These are phyloP conservation scores for Andrena flavipes DNA, from an alignment of 2,888 invertebrate genomes.

Conservation along the genomic window DNA sequence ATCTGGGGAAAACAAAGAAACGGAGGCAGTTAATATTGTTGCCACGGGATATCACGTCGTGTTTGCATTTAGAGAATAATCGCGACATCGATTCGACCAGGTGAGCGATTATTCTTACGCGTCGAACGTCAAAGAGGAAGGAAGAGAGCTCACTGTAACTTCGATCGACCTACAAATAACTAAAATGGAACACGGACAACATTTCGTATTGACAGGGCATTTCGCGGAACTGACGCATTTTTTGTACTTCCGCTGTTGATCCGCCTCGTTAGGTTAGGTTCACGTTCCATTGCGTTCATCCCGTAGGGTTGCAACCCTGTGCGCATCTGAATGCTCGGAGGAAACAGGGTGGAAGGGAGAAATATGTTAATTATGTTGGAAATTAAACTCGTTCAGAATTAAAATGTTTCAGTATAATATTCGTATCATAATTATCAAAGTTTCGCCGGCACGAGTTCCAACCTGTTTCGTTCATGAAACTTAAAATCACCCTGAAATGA, in stretches of 20 bases:
- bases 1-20: not conserved
- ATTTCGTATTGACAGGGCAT: slow-evolving; percentile 19
- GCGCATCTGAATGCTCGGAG: not conserved
- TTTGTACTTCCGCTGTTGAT: slow-evolving; percentile 10
- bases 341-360: not conserved
- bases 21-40: not conserved
- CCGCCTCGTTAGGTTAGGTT: not conserved
- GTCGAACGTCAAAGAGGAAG: slow-evolving; percentile 20
- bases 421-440: not conserved
- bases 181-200: slow-evolving; percentile 21
- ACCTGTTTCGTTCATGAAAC: no score
- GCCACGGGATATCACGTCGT: not conserved
- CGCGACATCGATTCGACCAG: slow-evolving; percentile 3
- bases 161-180: slow-evolving; percentile 55
- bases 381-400: not conserved
- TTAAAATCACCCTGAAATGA: no score
- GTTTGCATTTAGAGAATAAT: slow-evolving; percentile 5
- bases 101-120: slow-evolving; percentile 30
- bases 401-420: not conserved
- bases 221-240: slow-evolving; percentile 24
- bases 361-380: not conserved
- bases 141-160: slow-evolving; percentile 1
- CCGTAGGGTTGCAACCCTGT: not conserved
- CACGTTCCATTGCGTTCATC: not conserved
- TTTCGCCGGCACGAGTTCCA: no score